Conservation (phyloP, 2,888 invertebrate genomes). For the Drosophila anceps region DNA sequence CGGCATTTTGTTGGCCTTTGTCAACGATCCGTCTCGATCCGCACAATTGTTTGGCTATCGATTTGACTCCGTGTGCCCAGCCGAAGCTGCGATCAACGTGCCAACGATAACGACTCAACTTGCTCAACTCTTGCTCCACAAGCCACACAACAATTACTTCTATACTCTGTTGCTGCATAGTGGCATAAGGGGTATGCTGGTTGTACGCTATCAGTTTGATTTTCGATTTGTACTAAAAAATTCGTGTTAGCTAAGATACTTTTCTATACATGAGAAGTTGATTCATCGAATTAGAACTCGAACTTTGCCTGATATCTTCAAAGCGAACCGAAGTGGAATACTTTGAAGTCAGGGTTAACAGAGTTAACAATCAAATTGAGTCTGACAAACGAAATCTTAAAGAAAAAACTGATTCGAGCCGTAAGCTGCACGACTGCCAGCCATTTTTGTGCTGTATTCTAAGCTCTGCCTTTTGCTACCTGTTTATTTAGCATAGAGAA, state of each 20-base stretch:
- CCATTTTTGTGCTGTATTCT: too few species aligned
- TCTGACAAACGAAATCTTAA: too few species aligned
- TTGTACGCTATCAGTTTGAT: neutral
- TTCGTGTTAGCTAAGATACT: too few species aligned
- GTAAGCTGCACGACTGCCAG: neutral
- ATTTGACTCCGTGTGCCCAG: slow-evolving; percentile 49
- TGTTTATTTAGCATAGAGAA: neutral
- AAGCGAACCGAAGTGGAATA: neutral
- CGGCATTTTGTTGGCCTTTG: slow-evolving; percentile 58
- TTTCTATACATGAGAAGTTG: too few species aligned
- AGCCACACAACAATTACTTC: slow-evolving; percentile 13
- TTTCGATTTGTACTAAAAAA: neutral
- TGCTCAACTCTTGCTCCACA: slow-evolving; percentile 37
- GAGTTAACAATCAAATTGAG: neutral
- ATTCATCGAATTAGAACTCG: neutral
- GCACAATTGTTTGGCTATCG: slow-evolving; percentile 57
- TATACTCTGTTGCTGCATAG: neutral
- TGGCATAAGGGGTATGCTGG: neutral
- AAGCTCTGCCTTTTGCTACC: neutral
- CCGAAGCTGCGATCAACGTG: slow-evolving; percentile 60
- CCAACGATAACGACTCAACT: slow-evolving; percentile 44
- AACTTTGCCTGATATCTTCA: too few species aligned
- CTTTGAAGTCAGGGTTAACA: neutral
- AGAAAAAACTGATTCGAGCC: neutral
- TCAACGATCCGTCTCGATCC: slow-evolving; percentile 30